Percentiles rank a stretch among this genome's conserved stretches.
These are phyloP conservation scores for Eriocheir sinensis DNA, from an alignment of 1,140 invertebrate genomes.

Conservation along the genomic window DNA sequence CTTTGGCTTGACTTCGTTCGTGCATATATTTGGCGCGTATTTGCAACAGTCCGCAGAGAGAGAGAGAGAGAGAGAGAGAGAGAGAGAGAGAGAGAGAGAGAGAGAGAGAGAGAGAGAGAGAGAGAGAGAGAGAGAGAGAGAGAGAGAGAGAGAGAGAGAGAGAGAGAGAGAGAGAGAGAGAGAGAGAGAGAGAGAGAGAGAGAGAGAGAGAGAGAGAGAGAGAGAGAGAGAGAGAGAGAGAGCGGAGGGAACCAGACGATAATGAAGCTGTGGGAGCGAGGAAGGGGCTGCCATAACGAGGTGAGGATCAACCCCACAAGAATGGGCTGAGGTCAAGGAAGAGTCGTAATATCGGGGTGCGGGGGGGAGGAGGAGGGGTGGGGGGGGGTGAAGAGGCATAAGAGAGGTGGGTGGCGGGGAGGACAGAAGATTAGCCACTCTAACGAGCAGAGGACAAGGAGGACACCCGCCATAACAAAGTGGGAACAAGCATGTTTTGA, in stretches of 20 bases:
- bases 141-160: conserved; percentile 23
- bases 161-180: conserved; percentile 18
- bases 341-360: no score
- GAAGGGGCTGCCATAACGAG: not conserved
- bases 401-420: not conserved
- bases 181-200: conserved; percentile 58
- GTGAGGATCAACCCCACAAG: not conserved
- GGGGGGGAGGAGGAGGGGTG: not conserved
- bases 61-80: conserved; percentile 44
- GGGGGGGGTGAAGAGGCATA: not conserved
- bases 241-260: no score
- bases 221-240: conserved; percentile 23
- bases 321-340: no score
- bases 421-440: not conserved
- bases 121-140: conserved; percentile 29
- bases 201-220: conserved; percentile 53
- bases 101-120: conserved; percentile 46
- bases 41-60: conserved; percentile 37
- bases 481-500: not conserved
- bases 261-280: no score
- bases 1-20: conserved; percentile 43
- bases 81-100: conserved; percentile 57
- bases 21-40: conserved; percentile 19
- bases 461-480: not conserved
- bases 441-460: not conserved